These are phyloP conservation scores for Esox masquinongy DNA, from an alignment of 2,797 vertebrate genomes.

Conservation along the genomic window DNA sequence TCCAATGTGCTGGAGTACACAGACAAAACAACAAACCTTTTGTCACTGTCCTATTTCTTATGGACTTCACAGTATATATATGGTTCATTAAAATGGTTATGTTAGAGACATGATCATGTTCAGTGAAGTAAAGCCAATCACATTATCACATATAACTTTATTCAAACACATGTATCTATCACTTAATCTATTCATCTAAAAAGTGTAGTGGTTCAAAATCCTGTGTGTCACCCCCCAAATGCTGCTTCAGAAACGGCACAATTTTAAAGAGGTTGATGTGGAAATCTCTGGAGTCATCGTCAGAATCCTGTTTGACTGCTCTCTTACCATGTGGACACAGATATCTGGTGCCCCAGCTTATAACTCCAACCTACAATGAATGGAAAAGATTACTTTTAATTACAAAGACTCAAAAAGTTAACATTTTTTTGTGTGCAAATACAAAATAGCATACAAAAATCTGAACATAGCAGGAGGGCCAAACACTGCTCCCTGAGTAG, in stretches of 20 bases:
- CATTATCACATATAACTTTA: too few relatives aligned
- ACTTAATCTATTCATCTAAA: constrained; percentile 11
- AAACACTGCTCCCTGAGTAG: too few relatives aligned
- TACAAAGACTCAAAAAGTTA: constrained; percentile 6
- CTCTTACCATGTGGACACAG: background rate
- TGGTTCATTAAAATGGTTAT: too few relatives aligned
- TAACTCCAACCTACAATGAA: constrained; percentile 42
- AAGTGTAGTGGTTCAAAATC: constrained; percentile 36
- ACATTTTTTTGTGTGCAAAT: background rate
- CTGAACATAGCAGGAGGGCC: background rate
- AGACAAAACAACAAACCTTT: too few relatives aligned
- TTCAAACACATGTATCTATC: too few relatives aligned
- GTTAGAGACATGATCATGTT: too few relatives aligned
- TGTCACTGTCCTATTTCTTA: too few relatives aligned
- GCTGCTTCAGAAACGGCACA: constrained; percentile 27
- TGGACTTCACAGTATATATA: too few relatives aligned
- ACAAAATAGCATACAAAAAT: background rate
- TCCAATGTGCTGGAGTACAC: too few relatives aligned
- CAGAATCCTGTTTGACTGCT: background rate
- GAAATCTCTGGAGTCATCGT: constrained; percentile 41
- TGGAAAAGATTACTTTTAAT: background rate
- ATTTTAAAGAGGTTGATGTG: constrained; percentile 51
- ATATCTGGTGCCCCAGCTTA: constrained; percentile 51
- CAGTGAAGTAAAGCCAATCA: too few relatives aligned
- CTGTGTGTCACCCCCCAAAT: constrained; percentile 16